Evolutionary conservation across 1,140 invertebrate genomes (phyloP).

Genomic region (Rhysida immarginata): DNA sequence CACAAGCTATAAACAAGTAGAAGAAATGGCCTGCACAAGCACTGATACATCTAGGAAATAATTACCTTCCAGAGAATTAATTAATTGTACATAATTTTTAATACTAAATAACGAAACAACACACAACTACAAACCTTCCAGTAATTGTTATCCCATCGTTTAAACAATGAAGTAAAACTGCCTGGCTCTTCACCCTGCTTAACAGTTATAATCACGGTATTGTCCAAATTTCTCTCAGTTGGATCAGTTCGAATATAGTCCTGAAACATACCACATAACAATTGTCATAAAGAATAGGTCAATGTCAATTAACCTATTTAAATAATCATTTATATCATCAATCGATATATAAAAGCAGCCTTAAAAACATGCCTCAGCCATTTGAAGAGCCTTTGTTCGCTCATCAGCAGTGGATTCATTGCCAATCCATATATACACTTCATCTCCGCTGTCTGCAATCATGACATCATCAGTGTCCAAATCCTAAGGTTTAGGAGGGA

Average conservation of each 20-base stretch:
- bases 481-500: too few relatives aligned
- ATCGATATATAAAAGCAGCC: not conserved
- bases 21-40: too few relatives aligned
- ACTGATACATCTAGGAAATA: too few relatives aligned
- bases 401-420: slow-evolving; percentile 49
- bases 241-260: slow-evolving; percentile 40
- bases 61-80: too few relatives aligned
- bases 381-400: slow-evolving; percentile 38
- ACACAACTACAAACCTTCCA: slow-evolving; percentile 43
- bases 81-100: too few relatives aligned
- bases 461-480: slow-evolving; percentile 58
- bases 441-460: slow-evolving; percentile 52
- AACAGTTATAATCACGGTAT: slow-evolving; percentile 41
- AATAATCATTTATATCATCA: not conserved
- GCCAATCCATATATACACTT: slow-evolving; percentile 60
- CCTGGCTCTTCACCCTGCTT: slow-evolving; percentile 50
- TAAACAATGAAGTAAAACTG: slow-evolving; percentile 50
- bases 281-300: not conserved
- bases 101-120: too few relatives aligned
- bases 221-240: slow-evolving; percentile 36
- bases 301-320: too few relatives aligned
- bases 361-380: slow-evolving; percentile 41
- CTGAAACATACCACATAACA: slow-evolving; percentile 26
- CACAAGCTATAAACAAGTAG: too few relatives aligned
- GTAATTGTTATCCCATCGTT: slow-evolving; percentile 44